Evolutionary conservation across 1,140 invertebrate species (phyloP), one percentile per base, ranked within the genome.

Genomic region (Bilobella aurantiaca): DNA sequence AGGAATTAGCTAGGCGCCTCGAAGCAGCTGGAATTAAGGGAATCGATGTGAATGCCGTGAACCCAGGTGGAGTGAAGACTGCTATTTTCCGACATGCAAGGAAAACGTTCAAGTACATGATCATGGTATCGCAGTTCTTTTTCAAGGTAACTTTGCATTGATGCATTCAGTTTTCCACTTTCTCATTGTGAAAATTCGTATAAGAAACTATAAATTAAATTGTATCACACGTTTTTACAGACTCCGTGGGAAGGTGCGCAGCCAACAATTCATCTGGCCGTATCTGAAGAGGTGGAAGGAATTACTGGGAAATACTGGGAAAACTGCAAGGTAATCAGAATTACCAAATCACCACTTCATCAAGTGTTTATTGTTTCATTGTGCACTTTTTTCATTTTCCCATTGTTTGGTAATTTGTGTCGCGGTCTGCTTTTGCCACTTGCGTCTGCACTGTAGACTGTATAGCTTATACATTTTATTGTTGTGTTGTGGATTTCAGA

Each of bases 1-100:
- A 83, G 56, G 91, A 95, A 77, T 75, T 96, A 63, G 87, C 90
- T 0, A 82, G 85, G 68, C 81, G 86, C 65, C 76, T 94, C 18
- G 83, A 91, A 77, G 87, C 85, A 28, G 83, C 85, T 21, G 86
- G 81, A 28, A 31, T 71, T 21, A 75, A 73, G 14, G 64, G 59
- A 28, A 67, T 73, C 5, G 61, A 34, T 63, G 65, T 53, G 1
- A 73, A 73, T 37, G 64, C 71, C 57, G 68, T 69, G 0, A 73
- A 73, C 61, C 71, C 71, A 5, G 71, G 71, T 32, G 71, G 71
- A 31, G 71, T 73, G 8, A 67, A 66, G 37, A 73, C 71, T 27
- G 68, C 66, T 12, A 73, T 73, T 60, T 73, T 73, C 63, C 60
- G 71, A 18, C 71, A 73, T 63, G 63, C 71, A 23, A 57, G 64